Percentiles rank a stretch among this genome's conserved stretches.
phyloP scores from a whole-genome alignment of 2,888 invertebrate genomes.

The Bruchidius siliquastri region DNA sequence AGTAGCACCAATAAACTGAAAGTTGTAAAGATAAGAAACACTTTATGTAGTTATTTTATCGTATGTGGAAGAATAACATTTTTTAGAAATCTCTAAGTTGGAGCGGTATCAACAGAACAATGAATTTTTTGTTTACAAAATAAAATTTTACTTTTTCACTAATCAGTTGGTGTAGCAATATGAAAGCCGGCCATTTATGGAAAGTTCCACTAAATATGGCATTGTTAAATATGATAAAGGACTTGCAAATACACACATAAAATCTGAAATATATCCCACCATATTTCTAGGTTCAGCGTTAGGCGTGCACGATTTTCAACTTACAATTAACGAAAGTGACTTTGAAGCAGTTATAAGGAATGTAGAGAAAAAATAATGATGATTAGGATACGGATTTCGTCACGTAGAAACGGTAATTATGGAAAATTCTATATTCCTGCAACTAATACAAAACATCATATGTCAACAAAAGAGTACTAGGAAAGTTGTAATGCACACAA shows the following conservation, averaged over 20 bases:
- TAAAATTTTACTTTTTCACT: background rate
- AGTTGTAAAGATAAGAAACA: background rate
- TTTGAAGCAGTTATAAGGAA: too few species aligned
- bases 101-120: background rate
- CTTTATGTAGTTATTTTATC: background rate
- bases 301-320: too few species aligned
- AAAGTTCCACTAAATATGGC: background rate
- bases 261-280: background rate
- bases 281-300: too few species aligned
- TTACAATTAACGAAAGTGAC: too few species aligned
- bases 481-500: too few species aligned
- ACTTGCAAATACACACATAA: background rate
- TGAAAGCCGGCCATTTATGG: background rate
- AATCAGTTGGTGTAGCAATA: background rate
- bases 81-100: background rate
- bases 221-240: background rate
- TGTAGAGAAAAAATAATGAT: too few species aligned
- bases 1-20: background rate
- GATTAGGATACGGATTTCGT: too few species aligned
- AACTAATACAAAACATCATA: too few species aligned
- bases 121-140: background rate
- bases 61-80: background rate
- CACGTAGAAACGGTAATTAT: too few species aligned
- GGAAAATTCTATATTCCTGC: too few species aligned
- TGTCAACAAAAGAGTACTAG: too few species aligned